These are phyloP conservation scores for Aeoliscus strigatus DNA, from an alignment of 2,797 vertebrate genomes.

Conservation along the genomic window DNA sequence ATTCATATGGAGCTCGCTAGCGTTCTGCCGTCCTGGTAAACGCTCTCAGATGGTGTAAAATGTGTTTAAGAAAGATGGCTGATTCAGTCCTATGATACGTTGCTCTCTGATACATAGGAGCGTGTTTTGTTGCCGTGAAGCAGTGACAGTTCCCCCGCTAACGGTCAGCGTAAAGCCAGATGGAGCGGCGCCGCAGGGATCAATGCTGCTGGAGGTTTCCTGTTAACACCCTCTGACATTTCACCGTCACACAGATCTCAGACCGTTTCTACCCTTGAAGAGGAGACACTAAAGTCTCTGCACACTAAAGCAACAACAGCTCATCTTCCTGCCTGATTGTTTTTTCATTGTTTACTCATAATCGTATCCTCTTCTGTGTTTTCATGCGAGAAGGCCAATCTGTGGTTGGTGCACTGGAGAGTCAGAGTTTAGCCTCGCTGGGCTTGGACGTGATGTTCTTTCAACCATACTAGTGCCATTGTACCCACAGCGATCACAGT, in stretches of 20 bases:
- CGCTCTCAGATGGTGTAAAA: conserved; percentile 11
- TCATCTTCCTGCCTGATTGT: conserved; percentile 31
- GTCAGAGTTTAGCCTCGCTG: conserved; percentile 46
- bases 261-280: conserved; percentile 41
- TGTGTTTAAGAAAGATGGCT: conserved; percentile 37
- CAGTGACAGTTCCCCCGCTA: conserved; percentile 54
- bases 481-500: conserved; percentile 51
- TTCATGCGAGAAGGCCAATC: conserved; percentile 49
- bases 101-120: conserved; percentile 28
- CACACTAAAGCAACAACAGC: conserved; percentile 32
- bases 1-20: too few species aligned
- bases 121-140: conserved; percentile 41
- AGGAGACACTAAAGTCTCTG: conserved; percentile 31
- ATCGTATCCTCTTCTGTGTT: conserved; percentile 27
- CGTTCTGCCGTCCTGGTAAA: too few species aligned
- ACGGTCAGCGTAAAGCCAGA: conserved; percentile 62
- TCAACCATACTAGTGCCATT: conserved; percentile 48
- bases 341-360: conserved; percentile 45
- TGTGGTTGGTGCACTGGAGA: conserved; percentile 35
- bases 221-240: conserved; percentile 58
- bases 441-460: conserved; percentile 53
- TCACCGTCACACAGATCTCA: conserved; percentile 29
- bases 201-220: conserved; percentile 58
- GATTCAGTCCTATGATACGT: conserved; percentile 44
- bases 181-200: conserved; percentile 66